These are phyloP conservation scores for Plestiodon gilberti DNA, from an alignment of 2,113 vertebrate genomes.

Conservation along the genomic window DNA sequence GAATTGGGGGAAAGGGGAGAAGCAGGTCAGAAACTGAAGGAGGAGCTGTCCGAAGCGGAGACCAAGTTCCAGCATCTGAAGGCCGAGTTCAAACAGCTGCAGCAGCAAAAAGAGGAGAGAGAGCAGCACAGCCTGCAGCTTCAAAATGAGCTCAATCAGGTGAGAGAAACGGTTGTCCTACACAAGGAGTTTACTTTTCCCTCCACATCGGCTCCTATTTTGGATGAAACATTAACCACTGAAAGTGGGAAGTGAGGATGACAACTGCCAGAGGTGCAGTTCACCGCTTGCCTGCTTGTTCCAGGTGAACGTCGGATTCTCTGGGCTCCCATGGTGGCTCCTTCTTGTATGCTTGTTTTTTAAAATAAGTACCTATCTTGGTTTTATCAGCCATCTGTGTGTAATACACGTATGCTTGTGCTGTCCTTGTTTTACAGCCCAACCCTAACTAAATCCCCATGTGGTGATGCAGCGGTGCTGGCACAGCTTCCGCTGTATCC, in stretches of 20 bases:
- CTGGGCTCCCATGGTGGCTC: background rate
- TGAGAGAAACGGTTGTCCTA: slow-evolving; percentile 61
- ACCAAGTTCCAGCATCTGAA: slow-evolving; percentile 90
- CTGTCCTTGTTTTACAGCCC: background rate
- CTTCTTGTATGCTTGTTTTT: slow-evolving; percentile 14
- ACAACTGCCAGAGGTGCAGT: background rate
- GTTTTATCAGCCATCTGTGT: slow-evolving; percentile 23
- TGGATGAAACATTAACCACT: background rate
- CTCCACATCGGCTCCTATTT: no score
- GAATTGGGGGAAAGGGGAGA: slow-evolving; percentile 85
- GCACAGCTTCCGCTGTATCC: no score
- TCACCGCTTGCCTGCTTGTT: background rate
- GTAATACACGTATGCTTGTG: slow-evolving; percentile 26
- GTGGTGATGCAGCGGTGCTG: no score
- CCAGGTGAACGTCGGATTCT: slow-evolving; percentile 2
- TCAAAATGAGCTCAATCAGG: slow-evolving; percentile 93
- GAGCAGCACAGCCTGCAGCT: slow-evolving; percentile 90
- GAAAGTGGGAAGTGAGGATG: background rate
- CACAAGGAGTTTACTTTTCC: no score
- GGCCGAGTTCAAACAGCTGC: slow-evolving; percentile 91
- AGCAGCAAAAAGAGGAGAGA: slow-evolving; percentile 93
- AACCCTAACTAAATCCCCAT: no score
- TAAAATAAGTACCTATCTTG: slow-evolving; percentile 15
- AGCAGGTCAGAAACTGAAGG: slow-evolving; percentile 83
- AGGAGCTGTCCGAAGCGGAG: slow-evolving; percentile 87